Percentiles rank a stretch among this genome's conserved stretches.
These are phyloP conservation scores for Ophion ventricosus DNA, from an alignment of 2,888 invertebrate species.

Conservation along the genomic window DNA sequence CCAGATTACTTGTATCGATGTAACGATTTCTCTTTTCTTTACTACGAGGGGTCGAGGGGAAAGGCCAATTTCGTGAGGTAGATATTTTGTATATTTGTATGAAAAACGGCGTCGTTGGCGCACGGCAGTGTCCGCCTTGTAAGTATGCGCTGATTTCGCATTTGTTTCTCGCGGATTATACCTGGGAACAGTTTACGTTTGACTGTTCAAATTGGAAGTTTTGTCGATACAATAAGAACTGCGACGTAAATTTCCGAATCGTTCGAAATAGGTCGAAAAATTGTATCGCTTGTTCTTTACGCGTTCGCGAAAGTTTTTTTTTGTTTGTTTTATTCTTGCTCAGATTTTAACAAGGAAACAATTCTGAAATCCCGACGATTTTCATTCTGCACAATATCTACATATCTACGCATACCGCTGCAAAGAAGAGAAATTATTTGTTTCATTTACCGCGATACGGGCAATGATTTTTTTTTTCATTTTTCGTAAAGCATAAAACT, in stretches of 20 bases:
- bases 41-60: neutral
- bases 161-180: neutral
- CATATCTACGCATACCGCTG: neutral
- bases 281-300: neutral
- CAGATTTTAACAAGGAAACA: neutral
- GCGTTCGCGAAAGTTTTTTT: neutral
- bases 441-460: neutral
- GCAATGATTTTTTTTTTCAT: neutral
- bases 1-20: conserved; percentile 5
- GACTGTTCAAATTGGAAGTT: neutral
- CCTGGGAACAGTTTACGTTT: neutral
- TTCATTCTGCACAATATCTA: neutral
- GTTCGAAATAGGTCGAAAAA: neutral
- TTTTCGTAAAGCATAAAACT: neutral
- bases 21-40: neutral
- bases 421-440: neutral
- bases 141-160: neutral
- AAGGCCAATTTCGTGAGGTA: conserved; percentile 11
- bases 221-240: neutral
- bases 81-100: conserved; percentile 57
- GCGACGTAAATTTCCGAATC: neutral
- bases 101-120: conserved; percentile 14
- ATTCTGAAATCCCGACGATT: neutral
- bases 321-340: neutral
- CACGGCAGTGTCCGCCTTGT: neutral